Evolutionary conservation across 2,113 vertebrate genomes (phyloP).

Genomic region (Agapornis roseicollis): DNA sequence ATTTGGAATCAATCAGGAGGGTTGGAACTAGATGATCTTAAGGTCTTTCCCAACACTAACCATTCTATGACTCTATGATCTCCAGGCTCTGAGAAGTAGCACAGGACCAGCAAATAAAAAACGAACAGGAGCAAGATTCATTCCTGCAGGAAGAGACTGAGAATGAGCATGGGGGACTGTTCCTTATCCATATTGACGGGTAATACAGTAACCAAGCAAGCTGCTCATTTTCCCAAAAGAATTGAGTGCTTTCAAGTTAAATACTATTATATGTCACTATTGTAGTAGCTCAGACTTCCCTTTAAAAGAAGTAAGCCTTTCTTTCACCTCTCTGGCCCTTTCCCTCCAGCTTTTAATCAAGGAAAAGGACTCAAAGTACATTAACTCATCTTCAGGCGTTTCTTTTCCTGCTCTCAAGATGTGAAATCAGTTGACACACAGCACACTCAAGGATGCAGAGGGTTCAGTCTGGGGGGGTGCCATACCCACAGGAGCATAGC

Average conservation of each 20-base stretch:
- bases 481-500: not conserved
- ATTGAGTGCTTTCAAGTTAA: not conserved
- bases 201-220: not conserved
- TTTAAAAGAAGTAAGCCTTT: not conserved
- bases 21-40: not conserved
- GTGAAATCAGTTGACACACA: not conserved
- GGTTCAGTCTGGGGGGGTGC: not conserved
- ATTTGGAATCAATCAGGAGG: not conserved
- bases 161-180: not conserved
- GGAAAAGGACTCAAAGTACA: not conserved
- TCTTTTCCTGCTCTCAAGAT: not conserved
- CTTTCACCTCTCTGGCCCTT: not conserved
- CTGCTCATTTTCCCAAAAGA: not conserved
- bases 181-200: not conserved
- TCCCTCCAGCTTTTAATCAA: not conserved
- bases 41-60: not conserved
- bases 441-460: not conserved
- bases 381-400: not conserved
- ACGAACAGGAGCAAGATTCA: not conserved
- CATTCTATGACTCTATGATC: not conserved
- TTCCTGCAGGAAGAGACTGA: not conserved
- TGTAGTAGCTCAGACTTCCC: not conserved
- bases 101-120: not conserved
- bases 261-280: not conserved
- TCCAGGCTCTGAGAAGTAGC: not conserved